Percentiles rank a stretch among this genome's conserved stretches.
Conservation (phyloP, 92 coral and sea anemone species). For the Anthopleura xanthogrammica region DNA sequence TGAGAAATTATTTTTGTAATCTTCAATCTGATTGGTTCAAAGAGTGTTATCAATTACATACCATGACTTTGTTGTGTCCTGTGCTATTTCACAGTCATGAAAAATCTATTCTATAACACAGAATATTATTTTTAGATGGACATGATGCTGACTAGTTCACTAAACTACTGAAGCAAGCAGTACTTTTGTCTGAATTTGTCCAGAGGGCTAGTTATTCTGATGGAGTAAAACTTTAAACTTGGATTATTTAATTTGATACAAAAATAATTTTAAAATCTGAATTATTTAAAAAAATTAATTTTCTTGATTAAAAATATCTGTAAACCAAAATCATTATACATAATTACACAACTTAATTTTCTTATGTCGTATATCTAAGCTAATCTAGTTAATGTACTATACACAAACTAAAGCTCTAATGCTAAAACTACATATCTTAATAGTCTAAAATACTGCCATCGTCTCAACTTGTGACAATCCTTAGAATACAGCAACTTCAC, state of each 20-base stretch:
- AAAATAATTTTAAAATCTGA: conserved; percentile 6
- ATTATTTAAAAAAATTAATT: not conserved
- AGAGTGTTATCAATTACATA: no score
- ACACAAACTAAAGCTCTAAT: not conserved
- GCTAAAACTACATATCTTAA: not conserved
- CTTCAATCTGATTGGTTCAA: no score
- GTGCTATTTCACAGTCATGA: no score
- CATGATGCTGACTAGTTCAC: no score
- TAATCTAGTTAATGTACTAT: no score
- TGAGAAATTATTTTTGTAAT: no score
- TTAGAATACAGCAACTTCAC: not conserved
- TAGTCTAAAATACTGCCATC: not conserved
- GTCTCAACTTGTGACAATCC: not conserved
- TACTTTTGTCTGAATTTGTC: no score
- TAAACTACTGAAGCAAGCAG: no score
- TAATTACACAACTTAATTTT: not conserved
- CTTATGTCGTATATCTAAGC: not conserved
- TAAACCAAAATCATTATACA: not conserved
- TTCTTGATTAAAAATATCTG: not conserved
- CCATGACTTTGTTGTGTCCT: no score
- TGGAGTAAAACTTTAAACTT: not conserved
- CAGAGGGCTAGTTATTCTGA: not conserved
- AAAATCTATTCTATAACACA: no score
- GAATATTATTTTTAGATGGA: no score
- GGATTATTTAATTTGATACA: not conserved